Evolutionary conservation across 64 coral and sea anemone genomes (phyloP).

Genomic region (Montipora sp.): DNA sequence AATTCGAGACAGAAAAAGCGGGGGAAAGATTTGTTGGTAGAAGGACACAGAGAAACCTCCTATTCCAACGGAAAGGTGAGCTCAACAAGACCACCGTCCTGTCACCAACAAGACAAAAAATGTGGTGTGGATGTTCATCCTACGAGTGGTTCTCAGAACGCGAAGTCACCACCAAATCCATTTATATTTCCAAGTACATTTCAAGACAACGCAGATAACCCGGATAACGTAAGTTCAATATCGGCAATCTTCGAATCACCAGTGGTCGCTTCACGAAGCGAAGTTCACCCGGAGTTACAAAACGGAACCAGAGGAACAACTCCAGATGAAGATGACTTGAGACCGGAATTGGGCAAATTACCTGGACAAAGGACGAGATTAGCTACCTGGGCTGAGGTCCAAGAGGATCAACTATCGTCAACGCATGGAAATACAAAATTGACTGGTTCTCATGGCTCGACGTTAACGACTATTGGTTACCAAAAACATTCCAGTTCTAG

Average conservation of each 20-base stretch:
- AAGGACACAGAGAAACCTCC: neutral
- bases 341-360: conserved; percentile 32
- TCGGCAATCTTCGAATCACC: neutral
- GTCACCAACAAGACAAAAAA: neutral
- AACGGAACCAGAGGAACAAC: neutral
- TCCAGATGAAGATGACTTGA: neutral
- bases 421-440: neutral
- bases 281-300: neutral
- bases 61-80: conserved; percentile 42
- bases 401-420: neutral
- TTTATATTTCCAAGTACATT: conserved; percentile 38
- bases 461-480: neutral
- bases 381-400: conserved; percentile 21
- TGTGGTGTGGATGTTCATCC: neutral
- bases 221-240: neutral
- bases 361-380: conserved; percentile 19
- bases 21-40: neutral
- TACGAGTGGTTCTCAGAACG: neutral
- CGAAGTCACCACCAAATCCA: conserved; percentile 11
- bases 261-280: neutral
- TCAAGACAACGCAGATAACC: neutral
- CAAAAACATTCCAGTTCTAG: neutral
- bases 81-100: neutral
- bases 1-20: neutral
- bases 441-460: neutral